Base-by-base conservation (phyloP, 2,113 vertebrate genomes). In the Odontesthes bonariensis region DNA sequence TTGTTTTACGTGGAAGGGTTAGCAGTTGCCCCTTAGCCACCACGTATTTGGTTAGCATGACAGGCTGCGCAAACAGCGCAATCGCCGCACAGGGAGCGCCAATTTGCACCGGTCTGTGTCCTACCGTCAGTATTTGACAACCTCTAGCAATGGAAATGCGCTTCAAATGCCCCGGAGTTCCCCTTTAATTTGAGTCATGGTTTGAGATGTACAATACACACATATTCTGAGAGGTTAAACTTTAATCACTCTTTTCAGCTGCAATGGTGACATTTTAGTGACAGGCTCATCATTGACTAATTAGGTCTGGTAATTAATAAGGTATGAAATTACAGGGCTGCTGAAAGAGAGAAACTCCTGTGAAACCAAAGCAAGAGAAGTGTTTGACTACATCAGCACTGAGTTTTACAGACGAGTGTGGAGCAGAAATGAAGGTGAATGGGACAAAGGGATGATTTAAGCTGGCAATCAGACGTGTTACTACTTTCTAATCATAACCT, bases 241-340 rank as follows among this genome's bases (percentile, higher is more conserved):
- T 77, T 74, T 83, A 86, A 87, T 91, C 68, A 76, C 75, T 76
- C 64, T 75, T 77, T 69, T 83, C 71, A 78, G 62, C 61, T 62
- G 19, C 0, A 20, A 80, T 58, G 77, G 49, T 75, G 71, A 85
- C 77, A 86, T 82, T 81, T 77, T 52, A 69, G 40, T 77, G 73
- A 88, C 85, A 87, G 75, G 74, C 82, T 86, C 79, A 81, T 90
- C 72, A 79, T 86, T 68, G 52, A 47, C 67, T 79, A 88, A 92
- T 91, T 86, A 89, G 72, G 86, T 86, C 22, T 40, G 14, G 69
- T 87, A 85, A 88, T 92, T 88, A 89, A 89, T 88, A 69, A 56
- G 53, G 32, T 62, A 19, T 8, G 11, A 47, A 69, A 16, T 49
- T 20, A 54, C 38, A 23, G 23, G 1, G 61, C 62, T n/a, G 47